Percentiles rank a stretch among this genome's conserved stretches.
These are phyloP conservation scores for Sphenodon punctatus DNA, from an alignment of 2,797 vertebrate genomes.

Conservation along the genomic window DNA sequence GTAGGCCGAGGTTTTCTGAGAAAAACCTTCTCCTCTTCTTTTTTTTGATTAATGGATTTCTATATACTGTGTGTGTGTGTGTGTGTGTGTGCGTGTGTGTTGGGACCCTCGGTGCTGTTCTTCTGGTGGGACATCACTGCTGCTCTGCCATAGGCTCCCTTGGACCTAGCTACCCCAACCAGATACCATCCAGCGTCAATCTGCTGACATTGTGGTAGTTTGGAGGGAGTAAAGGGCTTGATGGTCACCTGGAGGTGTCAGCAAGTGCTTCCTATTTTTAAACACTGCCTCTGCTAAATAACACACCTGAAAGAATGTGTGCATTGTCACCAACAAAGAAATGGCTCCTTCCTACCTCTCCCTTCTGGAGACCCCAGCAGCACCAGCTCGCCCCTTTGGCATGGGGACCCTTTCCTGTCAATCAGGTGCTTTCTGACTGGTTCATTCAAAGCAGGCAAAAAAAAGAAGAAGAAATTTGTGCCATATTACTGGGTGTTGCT, in stretches of 20 bases:
- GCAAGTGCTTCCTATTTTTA: background rate
- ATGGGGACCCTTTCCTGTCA: background rate
- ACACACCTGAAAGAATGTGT: background rate
- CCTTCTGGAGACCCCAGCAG: background rate
- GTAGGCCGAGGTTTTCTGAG: constrained; percentile 64
- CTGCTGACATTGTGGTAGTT: background rate
- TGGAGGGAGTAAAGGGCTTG: background rate
- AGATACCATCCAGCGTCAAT: background rate
- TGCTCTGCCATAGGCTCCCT: background rate
- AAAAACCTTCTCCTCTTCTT: constrained; percentile 58
- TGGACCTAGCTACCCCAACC: background rate
- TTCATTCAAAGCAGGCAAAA: background rate
- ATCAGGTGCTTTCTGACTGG: background rate
- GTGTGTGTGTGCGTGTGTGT: background rate
- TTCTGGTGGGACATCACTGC: background rate
- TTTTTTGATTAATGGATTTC: background rate
- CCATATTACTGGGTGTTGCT: constrained; percentile 18
- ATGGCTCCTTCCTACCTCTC: accelerated
- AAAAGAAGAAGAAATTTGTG: constrained; percentile 5
- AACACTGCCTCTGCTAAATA: background rate
- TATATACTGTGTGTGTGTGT: background rate
- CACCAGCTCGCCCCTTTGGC: background rate
- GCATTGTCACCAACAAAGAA: background rate
- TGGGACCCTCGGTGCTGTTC: background rate
- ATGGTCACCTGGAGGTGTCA: background rate